Evolutionary conservation across 2,797 vertebrate genomes (phyloP), one percentile per base, ranked within the genome.

Genomic region (Squalus acanthias): DNA sequence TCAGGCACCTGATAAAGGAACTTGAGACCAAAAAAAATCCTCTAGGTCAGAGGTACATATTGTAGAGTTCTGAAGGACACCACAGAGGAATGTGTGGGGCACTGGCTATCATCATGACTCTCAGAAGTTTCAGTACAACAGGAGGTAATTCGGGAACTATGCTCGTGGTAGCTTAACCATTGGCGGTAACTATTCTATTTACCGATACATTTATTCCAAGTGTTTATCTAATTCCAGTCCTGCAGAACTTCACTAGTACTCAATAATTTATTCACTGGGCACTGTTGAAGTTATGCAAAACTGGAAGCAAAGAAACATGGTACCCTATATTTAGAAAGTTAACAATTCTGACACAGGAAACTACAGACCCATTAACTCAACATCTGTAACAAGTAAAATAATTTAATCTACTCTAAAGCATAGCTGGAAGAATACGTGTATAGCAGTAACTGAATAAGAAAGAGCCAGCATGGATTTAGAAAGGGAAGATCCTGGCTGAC

Each of bases 361-460:
- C 87, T 89, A 33, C 12, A 89, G 33, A 22, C 20, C 20, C n/a
- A 93, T 69, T 93, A 93, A 46, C 17, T 93, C 63, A 69, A 20
- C 20, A 93, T 69, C 20, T 46, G 8, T 24, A 93, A 39, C 65
- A 39, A 46, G 13, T 63, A 93, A 93, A 24, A 39, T 91, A 91
- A 20, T 13, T 5, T 0, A 60, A n/a, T 91, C 57, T 15, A 15
- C 29, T 91, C 57, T 91, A 33, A 17, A 91, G 26, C 2, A n/a
- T 2, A 92, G 60, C 5, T 65, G 5, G 13, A 63, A 33, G 26
- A 63, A 53, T 12, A 33, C 26, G 60, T 13, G 29, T 33, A 17
- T 13, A 65, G 89, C 60, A 92, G 65, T 65, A 92, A 92, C 89
- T 92, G 33, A 92, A 65, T n/a, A 65, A 63, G 82, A 46, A 87